Evolutionary conservation across 2,113 vertebrate species (phyloP), one percentile per base, ranked within the genome.

Genomic region (Felis catus): DNA sequence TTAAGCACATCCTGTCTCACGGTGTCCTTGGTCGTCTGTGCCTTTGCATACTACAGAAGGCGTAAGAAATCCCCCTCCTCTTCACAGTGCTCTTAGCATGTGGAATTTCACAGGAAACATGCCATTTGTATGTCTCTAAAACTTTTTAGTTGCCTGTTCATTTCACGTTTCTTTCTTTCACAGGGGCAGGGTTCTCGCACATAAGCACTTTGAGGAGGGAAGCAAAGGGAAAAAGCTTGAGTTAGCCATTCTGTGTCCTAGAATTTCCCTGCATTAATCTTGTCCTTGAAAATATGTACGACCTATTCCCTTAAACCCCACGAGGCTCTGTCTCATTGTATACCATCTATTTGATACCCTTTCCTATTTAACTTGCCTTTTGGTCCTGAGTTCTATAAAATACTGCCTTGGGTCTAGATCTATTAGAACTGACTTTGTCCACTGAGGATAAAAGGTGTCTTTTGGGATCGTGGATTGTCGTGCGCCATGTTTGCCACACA

Each of bases 351-450:
- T 94, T 71, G 94, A 36, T 96, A 87, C 93, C 86, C 85, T 95
- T 97, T 97, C 98, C 95, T 95, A 91, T 97, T 97, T 51, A 97
- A 92, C 94, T 98, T 97, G 95, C 82, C 96, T 97, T 96, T 98
- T 98, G 96, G 91, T 97, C 89, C 97, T 96, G 70, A 95, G 97
- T 92, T 68, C 97, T 95, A 25, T 10, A 97, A 97, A 94, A n/a
- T 86, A 86, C 93, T 94, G 95, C 89, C 23, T 98, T 95, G 93
- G 94, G 91, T 96, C 92, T 97, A 51, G 80, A 92, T 71, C 97
- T 97, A 95, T 89, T 92, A 83, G 96, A 96, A 88, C 93, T 96
- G 89, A 2, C 87, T 95, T 91, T 97, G 78, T 96, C 97, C 96
- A 89, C 55, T 94, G 48, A 97, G 10, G 83, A 87, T 85, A 83